A percentile compares a stretch with the other conserved stretches of the same genome.
These are phyloP conservation scores for Melieria picta DNA, from an alignment of 2,888 invertebrate genomes.

Conservation along the genomic window DNA sequence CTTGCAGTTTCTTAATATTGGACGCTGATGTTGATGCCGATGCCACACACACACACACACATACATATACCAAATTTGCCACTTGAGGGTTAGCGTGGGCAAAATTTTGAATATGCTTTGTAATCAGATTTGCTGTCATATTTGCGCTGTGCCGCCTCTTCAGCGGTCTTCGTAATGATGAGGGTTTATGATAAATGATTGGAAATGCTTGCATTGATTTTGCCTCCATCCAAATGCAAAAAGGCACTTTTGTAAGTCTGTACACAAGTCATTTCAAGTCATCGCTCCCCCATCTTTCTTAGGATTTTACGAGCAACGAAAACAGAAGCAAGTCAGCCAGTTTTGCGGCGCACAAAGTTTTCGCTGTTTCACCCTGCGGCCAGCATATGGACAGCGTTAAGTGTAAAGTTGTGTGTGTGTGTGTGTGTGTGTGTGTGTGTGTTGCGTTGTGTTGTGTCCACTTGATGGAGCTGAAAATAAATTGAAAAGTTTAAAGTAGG, in stretches of 20 bases:
- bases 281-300: too few species aligned
- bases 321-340: too few species aligned
- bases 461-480: conserved; percentile 9
- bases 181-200: conserved; percentile 35
- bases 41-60: neutral
- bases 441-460: neutral
- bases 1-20: neutral
- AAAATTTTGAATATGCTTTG: conserved; percentile 31
- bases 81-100: neutral
- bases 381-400: neutral
- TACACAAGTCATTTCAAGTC: too few species aligned
- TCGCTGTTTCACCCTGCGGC: too few species aligned
- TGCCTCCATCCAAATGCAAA: neutral
- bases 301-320: too few species aligned
- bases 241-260: too few species aligned
- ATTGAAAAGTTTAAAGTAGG: conserved; percentile 25
- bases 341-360: too few species aligned
- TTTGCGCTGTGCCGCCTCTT: neutral
- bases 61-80: too few species aligned
- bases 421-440: neutral
- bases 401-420: conserved; percentile 14
- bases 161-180: conserved; percentile 7
- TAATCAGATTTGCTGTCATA: conserved; percentile 29
- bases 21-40: neutral
- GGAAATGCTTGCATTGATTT: conserved; percentile 30